Evolutionary conservation across 2,113 vertebrate genomes (phyloP).

Genomic region (Scophthalmus maximus): DNA sequence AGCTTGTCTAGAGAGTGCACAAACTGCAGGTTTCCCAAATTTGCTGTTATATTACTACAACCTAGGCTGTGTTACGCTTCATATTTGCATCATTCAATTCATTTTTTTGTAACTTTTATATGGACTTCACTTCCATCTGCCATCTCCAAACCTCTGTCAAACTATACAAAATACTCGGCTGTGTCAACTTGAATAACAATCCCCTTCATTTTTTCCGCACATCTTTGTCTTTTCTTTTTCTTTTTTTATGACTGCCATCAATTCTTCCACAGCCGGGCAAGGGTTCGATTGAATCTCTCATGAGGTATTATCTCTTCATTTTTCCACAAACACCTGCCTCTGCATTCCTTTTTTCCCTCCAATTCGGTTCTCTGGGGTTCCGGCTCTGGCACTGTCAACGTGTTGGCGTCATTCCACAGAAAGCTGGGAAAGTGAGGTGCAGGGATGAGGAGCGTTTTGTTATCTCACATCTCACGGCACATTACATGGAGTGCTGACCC

Average conservation of each 20-base stretch:
- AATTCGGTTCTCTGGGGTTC: conserved; percentile 53
- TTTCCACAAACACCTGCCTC: conserved; percentile 70
- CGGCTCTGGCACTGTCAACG: conserved; percentile 58
- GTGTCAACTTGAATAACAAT: conserved; percentile 34
- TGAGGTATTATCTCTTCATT: conserved; percentile 61
- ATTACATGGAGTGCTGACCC: conserved; percentile 45
- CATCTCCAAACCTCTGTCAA: conserved; percentile 22
- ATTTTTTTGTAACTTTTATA: background rate
- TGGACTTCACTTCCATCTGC: background rate
- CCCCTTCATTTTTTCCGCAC: conserved; percentile 6
- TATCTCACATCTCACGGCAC: conserved; percentile 46
- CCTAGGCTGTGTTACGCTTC: no score
- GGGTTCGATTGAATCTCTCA: conserved; percentile 57
- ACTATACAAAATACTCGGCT: conserved; percentile 34
- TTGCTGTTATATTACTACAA: background rate
- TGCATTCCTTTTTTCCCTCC: conserved; percentile 60
- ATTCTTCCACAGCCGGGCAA: conserved; percentile 46
- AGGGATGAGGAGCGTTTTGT: conserved; percentile 38
- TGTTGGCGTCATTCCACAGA: conserved; percentile 57
- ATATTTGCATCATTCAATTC: no score
- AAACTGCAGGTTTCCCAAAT: conserved; percentile 17
- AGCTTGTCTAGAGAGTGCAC: conserved; percentile 29
- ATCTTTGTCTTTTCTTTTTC: conserved; percentile 32
- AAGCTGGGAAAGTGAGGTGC: conserved; percentile 53
- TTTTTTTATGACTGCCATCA: conserved; percentile 51